Evolutionary conservation across 2,113 vertebrate species (phyloP).

Genomic region (Apus apus): DNA sequence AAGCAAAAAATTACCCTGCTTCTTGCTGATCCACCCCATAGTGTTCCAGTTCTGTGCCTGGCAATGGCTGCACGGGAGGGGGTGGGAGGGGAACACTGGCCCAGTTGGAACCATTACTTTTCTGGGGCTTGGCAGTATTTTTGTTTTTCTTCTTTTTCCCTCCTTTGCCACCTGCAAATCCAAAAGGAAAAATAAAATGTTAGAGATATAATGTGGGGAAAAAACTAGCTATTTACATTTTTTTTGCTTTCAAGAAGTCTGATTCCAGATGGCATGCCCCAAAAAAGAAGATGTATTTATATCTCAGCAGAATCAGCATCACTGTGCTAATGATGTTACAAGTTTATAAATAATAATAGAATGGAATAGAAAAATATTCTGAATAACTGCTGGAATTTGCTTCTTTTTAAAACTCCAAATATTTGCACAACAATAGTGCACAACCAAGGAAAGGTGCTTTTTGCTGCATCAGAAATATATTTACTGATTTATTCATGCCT

Average conservation of each 20-base stretch:
- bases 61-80: slow-evolving; percentile 93
- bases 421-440: neutral
- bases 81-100: slow-evolving; percentile 94
- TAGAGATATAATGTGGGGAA: neutral
- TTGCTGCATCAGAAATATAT: slow-evolving; percentile 15
- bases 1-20: slow-evolving; percentile 81
- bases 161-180: slow-evolving; percentile 92
- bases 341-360: slow-evolving; percentile 60
- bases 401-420: slow-evolving; percentile 29
- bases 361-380: slow-evolving; percentile 32
- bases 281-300: slow-evolving; percentile 48
- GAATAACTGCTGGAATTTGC: slow-evolving; percentile 46
- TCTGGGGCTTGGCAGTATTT: slow-evolving; percentile 86
- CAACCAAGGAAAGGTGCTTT: slow-evolving; percentile 1
- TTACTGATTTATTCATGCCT: slow-evolving; percentile 57
- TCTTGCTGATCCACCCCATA: slow-evolving; percentile 91
- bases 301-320: slow-evolving; percentile 58
- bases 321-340: slow-evolving; percentile 21
- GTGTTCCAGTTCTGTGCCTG: slow-evolving; percentile 94
- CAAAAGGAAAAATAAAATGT: slow-evolving; percentile 34
- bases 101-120: slow-evolving; percentile 95
- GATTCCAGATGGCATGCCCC: slow-evolving; percentile 51
- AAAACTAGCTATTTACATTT: slow-evolving; percentile 30
- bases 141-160: slow-evolving; percentile 99
- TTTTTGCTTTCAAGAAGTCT: slow-evolving; percentile 16